A percentile compares a stretch with the other conserved stretches of the same genome.
Evolutionary conservation across 2,113 vertebrate species (phyloP).

Genomic region (Axis porcinus): DNA sequence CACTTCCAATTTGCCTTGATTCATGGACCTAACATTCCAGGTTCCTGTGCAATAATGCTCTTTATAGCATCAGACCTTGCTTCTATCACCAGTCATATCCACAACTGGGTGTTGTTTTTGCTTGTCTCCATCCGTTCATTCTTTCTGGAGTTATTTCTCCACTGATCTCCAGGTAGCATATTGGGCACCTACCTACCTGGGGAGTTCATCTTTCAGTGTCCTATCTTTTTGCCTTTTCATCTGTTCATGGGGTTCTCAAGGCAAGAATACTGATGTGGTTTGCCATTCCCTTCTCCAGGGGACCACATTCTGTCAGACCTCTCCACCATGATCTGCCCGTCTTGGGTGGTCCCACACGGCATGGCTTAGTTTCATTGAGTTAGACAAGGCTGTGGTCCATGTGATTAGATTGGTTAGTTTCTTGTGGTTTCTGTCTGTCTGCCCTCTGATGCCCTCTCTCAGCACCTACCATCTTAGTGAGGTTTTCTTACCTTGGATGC

Average conservation of each 20-base stretch:
- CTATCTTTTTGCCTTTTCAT: not conserved
- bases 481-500: not conserved
- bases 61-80: not conserved
- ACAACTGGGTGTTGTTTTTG: not conserved
- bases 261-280: not conserved
- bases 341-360: fast-evolving
- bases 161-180: not conserved
- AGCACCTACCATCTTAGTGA: not conserved
- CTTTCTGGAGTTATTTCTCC: not conserved
- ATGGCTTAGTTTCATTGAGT: not conserved
- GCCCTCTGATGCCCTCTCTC: not conserved
- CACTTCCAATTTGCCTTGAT: not conserved
- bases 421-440: not conserved
- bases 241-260: not conserved
- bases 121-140: not conserved
- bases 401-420: not conserved
- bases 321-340: not conserved
- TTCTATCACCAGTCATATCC: not conserved
- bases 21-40: not conserved
- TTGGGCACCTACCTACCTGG: not conserved
- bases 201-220: not conserved
- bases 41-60: not conserved
- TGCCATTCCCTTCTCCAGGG: not conserved
- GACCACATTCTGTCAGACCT: not conserved
- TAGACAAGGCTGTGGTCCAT: not conserved